These are phyloP conservation scores for Galerucella nymphaeae DNA, from an alignment of 2,888 invertebrate genomes.

Conservation along the genomic window DNA sequence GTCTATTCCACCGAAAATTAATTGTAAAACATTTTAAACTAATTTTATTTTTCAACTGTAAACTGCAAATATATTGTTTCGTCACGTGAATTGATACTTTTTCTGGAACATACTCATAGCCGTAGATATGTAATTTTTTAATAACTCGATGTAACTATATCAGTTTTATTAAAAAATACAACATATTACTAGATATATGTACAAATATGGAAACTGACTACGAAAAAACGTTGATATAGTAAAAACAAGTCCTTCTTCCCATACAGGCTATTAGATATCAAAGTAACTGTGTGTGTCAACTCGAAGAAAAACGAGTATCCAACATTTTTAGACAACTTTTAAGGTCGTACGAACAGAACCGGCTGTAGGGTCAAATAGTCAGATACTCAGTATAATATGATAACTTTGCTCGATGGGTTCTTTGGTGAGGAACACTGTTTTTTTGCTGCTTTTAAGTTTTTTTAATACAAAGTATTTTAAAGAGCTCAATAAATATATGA, in stretches of 20 bases:
- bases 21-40: too few species aligned
- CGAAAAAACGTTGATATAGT: background rate
- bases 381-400: background rate
- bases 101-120: too few species aligned
- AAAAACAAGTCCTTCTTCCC: slow-evolving; percentile 15
- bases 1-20: too few species aligned
- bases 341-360: slow-evolving; percentile 5
- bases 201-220: slow-evolving; percentile 16
- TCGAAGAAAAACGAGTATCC: slow-evolving; percentile 2
- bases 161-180: background rate
- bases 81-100: too few species aligned
- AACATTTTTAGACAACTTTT: slow-evolving; percentile 4
- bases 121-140: background rate
- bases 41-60: too few species aligned
- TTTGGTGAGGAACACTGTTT: too few species aligned
- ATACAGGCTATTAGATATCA: slow-evolving; percentile 9
- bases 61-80: too few species aligned
- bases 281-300: slow-evolving; percentile 5
- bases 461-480: too few species aligned
- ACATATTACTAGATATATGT: background rate
- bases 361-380: background rate
- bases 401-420: too few species aligned
- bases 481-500: too few species aligned
- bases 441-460: too few species aligned
- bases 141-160: background rate